Percentiles rank a stretch among this genome's conserved stretches.
These are phyloP conservation scores for Arizona elegans DNA, from an alignment of 2,113 vertebrate species.

Conservation along the genomic window DNA sequence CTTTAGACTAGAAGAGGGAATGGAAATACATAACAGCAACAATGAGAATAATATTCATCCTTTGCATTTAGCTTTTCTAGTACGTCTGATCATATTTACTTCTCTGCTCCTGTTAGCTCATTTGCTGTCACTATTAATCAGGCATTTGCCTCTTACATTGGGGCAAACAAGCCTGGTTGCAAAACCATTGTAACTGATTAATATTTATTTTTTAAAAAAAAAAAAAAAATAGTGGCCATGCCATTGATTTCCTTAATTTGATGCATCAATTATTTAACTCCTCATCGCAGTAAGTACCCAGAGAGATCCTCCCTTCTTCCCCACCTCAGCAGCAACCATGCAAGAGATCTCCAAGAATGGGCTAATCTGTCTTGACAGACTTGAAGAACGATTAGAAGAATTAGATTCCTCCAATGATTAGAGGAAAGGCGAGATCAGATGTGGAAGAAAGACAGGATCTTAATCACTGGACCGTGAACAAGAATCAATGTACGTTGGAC, in stretches of 20 bases:
- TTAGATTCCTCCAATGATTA: neutral
- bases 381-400: neutral
- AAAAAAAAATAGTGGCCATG: neutral
- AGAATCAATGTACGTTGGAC: neutral
- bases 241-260: constrained; percentile 18
- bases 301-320: neutral
- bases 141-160: constrained; percentile 5
- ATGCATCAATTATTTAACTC: neutral
- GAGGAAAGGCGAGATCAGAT: neutral
- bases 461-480: neutral
- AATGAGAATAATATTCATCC: neutral
- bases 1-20: neutral
- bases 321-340: neutral
- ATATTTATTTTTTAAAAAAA: neutral
- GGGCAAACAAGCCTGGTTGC: neutral
- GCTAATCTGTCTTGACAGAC: constrained; percentile 4
- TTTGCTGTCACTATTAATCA: constrained; percentile 24
- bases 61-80: neutral
- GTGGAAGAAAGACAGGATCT: neutral
- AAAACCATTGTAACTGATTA: constrained; percentile 5
- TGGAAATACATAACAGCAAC: neutral
- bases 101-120: neutral
- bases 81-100: neutral
- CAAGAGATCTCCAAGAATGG: neutral
- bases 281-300: constrained; percentile 27